Evolutionary conservation across 1,140 invertebrate species (phyloP).

Genomic region (Maconellicoccus hirsutus): DNA sequence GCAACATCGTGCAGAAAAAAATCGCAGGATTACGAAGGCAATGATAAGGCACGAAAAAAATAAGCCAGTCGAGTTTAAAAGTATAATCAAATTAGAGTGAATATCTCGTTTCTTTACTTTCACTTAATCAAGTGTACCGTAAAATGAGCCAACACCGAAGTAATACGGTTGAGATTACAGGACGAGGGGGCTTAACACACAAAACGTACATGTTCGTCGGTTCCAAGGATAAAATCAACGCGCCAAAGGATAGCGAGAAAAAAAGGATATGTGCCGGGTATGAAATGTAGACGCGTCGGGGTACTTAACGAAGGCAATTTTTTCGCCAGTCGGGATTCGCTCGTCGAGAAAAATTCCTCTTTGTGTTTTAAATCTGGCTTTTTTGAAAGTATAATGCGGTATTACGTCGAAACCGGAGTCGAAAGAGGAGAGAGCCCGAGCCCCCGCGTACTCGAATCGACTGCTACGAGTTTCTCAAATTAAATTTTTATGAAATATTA

Average conservation of each 20-base stretch:
- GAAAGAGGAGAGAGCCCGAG: neutral
- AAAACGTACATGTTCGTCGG: too few relatives aligned
- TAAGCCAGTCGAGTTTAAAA: neutral
- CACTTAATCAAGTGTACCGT: constrained; percentile 1
- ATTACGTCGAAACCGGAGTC: neutral
- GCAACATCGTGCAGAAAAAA: neutral
- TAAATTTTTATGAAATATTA: constrained; percentile 1
- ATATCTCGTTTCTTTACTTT: constrained; percentile 9
- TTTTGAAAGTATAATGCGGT: neutral
- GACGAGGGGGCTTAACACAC: too few relatives aligned
- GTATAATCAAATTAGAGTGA: neutral
- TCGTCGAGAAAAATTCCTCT: neutral
- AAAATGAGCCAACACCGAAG: neutral
- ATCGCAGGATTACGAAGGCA: neutral
- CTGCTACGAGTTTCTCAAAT: too few relatives aligned
- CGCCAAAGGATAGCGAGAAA: too few relatives aligned
- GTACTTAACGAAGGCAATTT: neutral
- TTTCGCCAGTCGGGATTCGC: neutral
- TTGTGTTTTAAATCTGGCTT: neutral
- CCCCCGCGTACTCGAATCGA: too few relatives aligned
- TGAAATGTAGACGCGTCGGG: neutral
- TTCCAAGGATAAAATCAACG: too few relatives aligned
- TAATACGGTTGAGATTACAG: neutral
- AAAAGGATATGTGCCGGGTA: too few relatives aligned
- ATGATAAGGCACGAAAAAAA: neutral